Percentiles rank a stretch among this genome's conserved stretches.
These are phyloP conservation scores for Orientallactaga bullata DNA, from an alignment of 2,113 vertebrate genomes.

Conservation along the genomic window DNA sequence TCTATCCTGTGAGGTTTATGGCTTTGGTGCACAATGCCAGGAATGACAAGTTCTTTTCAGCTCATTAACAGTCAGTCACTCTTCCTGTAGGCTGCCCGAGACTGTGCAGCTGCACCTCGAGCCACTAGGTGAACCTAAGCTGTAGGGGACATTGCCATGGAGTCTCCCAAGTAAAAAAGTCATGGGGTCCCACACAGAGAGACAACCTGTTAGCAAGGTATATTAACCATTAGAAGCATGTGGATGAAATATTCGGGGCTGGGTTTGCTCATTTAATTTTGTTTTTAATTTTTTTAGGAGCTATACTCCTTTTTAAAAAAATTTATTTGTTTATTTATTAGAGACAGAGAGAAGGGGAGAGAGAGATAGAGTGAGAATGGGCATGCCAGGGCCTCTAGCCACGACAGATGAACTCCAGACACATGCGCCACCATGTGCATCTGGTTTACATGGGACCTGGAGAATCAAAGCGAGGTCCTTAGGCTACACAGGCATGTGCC, in stretches of 20 bases:
- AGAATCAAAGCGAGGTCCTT: too few species aligned
- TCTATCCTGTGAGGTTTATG: neutral
- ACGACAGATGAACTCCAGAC: too few species aligned
- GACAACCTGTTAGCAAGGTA: neutral
- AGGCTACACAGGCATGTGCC: too few species aligned
- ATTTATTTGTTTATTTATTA: too few species aligned
- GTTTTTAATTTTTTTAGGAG: too few species aligned
- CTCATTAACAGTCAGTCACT: slow-evolving; percentile 19
- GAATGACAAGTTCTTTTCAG: slow-evolving; percentile 44
- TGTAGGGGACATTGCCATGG: neutral
- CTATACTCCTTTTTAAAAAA: too few species aligned
- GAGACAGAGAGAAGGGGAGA: too few species aligned
- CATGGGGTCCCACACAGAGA: neutral
- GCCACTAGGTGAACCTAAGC: neutral
- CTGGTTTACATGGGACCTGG: too few species aligned
- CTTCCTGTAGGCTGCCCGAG: neutral
- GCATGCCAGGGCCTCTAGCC: too few species aligned
- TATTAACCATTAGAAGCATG: too few species aligned
- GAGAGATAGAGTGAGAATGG: too few species aligned
- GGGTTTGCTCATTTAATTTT: neutral
- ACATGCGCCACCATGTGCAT: too few species aligned
- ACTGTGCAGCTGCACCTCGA: neutral
- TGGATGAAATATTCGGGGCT: neutral
- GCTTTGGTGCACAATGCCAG: neutral
- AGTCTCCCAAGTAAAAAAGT: neutral